Evolutionary conservation across 2,113 vertebrate species (phyloP).

Genomic region (Alligator sinensis): DNA sequence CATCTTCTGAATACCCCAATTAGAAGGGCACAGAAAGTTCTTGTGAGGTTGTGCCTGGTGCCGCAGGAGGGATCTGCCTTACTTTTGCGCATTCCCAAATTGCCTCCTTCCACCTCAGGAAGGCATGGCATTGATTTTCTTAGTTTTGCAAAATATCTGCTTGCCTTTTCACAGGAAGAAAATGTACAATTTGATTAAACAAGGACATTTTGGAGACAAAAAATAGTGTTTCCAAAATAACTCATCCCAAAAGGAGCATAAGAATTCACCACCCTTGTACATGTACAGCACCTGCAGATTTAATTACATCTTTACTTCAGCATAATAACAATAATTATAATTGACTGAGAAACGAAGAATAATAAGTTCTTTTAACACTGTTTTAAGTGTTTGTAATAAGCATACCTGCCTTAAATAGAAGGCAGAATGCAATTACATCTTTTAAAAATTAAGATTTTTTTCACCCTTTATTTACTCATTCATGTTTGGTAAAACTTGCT

Average conservation of each 20-base stretch:
- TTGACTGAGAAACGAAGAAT: slow-evolving; percentile 46
- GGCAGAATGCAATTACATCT: background rate
- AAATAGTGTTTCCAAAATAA: background rate
- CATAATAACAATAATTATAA: slow-evolving; percentile 50
- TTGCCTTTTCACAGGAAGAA: background rate
- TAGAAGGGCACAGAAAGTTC: background rate
- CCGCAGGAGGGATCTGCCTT: background rate
- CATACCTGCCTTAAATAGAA: slow-evolving; percentile 46
- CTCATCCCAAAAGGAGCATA: background rate
- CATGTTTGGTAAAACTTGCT: slow-evolving; percentile 29
- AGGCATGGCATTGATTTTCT: background rate
- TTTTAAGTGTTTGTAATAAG: slow-evolving; percentile 54
- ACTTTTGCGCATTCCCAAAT: background rate
- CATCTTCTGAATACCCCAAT: background rate
- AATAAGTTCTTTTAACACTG: slow-evolving; percentile 1
- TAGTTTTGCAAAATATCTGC: background rate
- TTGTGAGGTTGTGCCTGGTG: background rate
- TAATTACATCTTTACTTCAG: slow-evolving; percentile 49
- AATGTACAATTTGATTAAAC: slow-evolving; percentile 1
- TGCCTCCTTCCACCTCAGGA: background rate
- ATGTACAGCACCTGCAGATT: slow-evolving; percentile 22
- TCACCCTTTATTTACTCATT: background rate
- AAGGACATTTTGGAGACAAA: slow-evolving; percentile 6
- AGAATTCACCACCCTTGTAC: slow-evolving; percentile 19
- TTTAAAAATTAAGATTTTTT: slow-evolving; percentile 27